Percentiles rank a stretch among this genome's conserved stretches.
Evolutionary conservation across 2,888 invertebrate species (phyloP).

Genomic region (Tholera decimalis): DNA sequence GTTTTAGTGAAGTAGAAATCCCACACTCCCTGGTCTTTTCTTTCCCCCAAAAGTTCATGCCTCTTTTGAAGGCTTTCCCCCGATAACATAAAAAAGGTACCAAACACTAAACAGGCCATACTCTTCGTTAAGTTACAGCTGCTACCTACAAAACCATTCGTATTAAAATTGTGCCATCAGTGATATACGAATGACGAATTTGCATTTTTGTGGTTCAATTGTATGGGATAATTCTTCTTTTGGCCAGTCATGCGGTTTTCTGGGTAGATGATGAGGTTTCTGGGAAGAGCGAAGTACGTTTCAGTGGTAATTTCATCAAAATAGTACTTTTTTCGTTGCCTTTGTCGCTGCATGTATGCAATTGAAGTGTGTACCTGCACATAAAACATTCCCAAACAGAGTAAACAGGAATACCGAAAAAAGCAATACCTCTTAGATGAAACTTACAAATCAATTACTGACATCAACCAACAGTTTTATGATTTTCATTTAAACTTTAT

Average conservation of each 20-base stretch:
- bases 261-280: background rate
- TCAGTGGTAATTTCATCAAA: too few relatives aligned
- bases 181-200: conserved; percentile 23
- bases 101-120: too few relatives aligned
- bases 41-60: too few relatives aligned
- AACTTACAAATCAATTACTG: background rate
- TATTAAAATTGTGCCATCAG: conserved; percentile 29
- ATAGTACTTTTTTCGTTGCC: too few relatives aligned
- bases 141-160: conserved; percentile 2
- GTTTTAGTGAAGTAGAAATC: too few relatives aligned
- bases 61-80: too few relatives aligned
- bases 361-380: background rate
- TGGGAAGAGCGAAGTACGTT: too few relatives aligned
- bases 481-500: background rate
- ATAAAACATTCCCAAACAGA: background rate
- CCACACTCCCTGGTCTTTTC: too few relatives aligned
- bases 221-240: conserved; percentile 2
- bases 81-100: too few relatives aligned
- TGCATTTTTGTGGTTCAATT: conserved; percentile 34
- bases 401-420: background rate
- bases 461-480: background rate
- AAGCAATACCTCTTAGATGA: background rate
- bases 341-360: background rate
- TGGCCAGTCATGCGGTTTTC: background rate
- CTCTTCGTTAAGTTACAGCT: too few relatives aligned